phyloP scores from a whole-genome alignment of 2,113 vertebrate species.

The Tyto alba region DNA sequence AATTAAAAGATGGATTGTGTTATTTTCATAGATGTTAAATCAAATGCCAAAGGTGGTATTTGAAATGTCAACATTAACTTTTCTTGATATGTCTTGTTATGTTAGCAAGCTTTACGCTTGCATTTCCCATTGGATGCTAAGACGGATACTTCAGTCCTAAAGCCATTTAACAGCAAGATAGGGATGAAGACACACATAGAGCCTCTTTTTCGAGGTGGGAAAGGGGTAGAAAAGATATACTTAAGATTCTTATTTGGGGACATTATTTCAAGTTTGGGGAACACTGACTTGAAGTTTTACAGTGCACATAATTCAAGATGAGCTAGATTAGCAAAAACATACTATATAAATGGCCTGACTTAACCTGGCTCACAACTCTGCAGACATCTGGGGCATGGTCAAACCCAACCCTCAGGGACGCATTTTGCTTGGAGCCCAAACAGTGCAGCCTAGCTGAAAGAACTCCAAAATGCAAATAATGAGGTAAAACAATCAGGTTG shows the following conservation, averaged over 20 bases:
- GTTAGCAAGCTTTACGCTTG: background rate
- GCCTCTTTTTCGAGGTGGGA: background rate
- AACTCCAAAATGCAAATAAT: slow-evolving; percentile 5
- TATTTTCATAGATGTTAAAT: background rate
- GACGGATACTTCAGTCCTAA: background rate
- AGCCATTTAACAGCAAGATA: background rate
- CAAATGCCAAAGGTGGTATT: background rate
- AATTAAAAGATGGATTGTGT: background rate
- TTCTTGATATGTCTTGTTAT: too few relatives aligned
- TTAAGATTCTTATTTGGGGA: background rate
- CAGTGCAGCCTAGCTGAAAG: background rate
- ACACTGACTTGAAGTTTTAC: background rate
- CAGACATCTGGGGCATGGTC: background rate
- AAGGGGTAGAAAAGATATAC: background rate
- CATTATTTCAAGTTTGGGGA: background rate
- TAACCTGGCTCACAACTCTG: background rate
- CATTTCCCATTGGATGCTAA: background rate
- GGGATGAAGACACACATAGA: background rate
- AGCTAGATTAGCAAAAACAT: background rate
- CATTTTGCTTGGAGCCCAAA: background rate
- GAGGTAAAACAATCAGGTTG: slow-evolving; percentile 1
- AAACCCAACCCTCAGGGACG: background rate
- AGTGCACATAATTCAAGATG: background rate
- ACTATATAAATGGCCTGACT: background rate
- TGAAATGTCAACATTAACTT: background rate